Evolutionary conservation across 2,113 vertebrate species (phyloP), one percentile per base, ranked within the genome.

Genomic region (Gnathonemus echidnorhynchus): DNA sequence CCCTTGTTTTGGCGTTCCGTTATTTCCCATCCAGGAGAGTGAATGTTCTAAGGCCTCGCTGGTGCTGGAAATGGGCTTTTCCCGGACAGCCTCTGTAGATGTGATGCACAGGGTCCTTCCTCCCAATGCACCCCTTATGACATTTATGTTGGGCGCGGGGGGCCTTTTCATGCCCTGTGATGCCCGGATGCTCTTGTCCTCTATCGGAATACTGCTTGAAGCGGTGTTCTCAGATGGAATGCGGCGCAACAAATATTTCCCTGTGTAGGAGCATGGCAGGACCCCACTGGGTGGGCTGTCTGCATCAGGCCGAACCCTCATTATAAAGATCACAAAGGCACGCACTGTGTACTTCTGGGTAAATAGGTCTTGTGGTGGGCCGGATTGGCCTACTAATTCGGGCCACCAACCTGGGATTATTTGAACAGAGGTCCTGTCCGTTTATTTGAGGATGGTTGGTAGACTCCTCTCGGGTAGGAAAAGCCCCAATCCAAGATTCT

Each of bases 301-400:
- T 13, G 62, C 62, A 70, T 70, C 62, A 31, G 62, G 77, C 35
- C 1, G 17, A 24, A 7, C 45, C 39, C 77, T 89, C 45, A 45
- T 84, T 46, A 84, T 46, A 46, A 56, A 89, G 24, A 48, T 15
- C 21, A 58, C 52, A 89, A 3, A 74, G 89, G 49, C n/a, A 3
- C 11, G 19, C 58, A 86, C 62, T 70, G 56, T 90, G 85, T 90
- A 42, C 58, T 90, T 88, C 74, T 53, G 86, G 62, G 85, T 46
- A 87, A 74, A 48, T 87, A 70, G 27, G 52, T 70, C n/a, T 87
- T 50, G 56, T 42, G 56, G 89, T 27, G 42, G 27, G 19, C 19
- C 58, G 80, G 24, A 89, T 89, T 5, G 19, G 8, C 53, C 17
- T 52, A 39, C 35, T 56, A 46, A 89, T 84, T 62, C 8, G 17